Conservation (phyloP, 2,888 invertebrate species). For the Liopterus haemorrhoidalis region DNA sequence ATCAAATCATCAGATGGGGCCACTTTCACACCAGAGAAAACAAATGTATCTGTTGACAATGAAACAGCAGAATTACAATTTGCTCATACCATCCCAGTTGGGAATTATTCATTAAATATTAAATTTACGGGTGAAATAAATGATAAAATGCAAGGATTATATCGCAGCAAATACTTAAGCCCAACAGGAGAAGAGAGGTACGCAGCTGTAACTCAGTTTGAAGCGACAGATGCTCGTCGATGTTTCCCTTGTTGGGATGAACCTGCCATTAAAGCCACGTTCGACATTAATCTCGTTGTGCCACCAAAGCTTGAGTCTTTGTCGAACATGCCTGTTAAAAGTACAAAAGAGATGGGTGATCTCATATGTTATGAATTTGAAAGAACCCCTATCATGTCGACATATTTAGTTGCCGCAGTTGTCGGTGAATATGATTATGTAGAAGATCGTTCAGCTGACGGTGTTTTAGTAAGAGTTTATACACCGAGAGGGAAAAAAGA, state of each 20-base stretch:
- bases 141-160: conserved; percentile 93
- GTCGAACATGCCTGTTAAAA: conserved; percentile 81
- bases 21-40: conserved; percentile 42
- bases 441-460: conserved; percentile 76
- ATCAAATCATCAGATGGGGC: conserved; percentile 46
- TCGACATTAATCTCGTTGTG: conserved; percentile 80
- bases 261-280: conserved; percentile 91
- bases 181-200: conserved; percentile 70
- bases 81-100: conserved; percentile 52
- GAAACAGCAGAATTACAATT: conserved; percentile 68
- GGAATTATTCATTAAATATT: conserved; percentile 57
- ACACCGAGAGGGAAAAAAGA: conserved; percentile 87
- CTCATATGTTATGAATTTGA: conserved; percentile 55
- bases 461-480: conserved; percentile 74
- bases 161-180: conserved; percentile 79
- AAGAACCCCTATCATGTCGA: conserved; percentile 89
- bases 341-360: conserved; percentile 27
- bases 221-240: conserved; percentile 81
- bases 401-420: conserved; percentile 88
- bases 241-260: conserved; percentile 99
- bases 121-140: conserved; percentile 81
- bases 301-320: conserved; percentile 78
- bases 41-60: conserved; percentile 49
- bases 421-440: conserved; percentile 94
- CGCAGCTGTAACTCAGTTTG: conserved; percentile 89